A percentile compares a stretch with the other conserved stretches of the same genome.
Conservation (phyloP, 2,888 invertebrate genomes). For the Drosophila paranaensis region DNA sequence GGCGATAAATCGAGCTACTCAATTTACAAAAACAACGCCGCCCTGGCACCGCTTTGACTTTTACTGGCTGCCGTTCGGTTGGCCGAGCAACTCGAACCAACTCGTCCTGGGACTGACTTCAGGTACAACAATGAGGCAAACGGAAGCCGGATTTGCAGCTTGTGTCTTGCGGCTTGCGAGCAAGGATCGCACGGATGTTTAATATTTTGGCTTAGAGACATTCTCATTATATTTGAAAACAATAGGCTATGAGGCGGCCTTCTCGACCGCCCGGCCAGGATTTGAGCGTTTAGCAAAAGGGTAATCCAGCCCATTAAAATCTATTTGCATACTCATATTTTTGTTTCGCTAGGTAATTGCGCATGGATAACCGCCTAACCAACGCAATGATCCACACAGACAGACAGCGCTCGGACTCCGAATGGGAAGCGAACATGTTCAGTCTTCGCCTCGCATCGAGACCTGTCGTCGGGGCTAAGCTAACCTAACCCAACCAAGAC, state of each 20-base stretch:
- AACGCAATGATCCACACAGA: constrained; percentile 65
- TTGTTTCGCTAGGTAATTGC: constrained; percentile 83
- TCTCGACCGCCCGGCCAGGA: constrained; percentile 58
- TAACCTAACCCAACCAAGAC: constrained; percentile 28
- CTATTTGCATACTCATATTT: constrained; percentile 81
- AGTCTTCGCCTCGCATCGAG: background rate
- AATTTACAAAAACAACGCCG: constrained; percentile 73
- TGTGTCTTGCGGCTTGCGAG: constrained; percentile 32
- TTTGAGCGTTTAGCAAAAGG: constrained; percentile 74
- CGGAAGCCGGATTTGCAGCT: constrained; percentile 74
- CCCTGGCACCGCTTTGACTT: constrained; percentile 75
- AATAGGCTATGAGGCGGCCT: constrained; percentile 41
- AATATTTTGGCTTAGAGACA: constrained; percentile 84
- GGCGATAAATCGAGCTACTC: constrained; percentile 75
- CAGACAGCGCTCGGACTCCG: background rate
- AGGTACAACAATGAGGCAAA: constrained; percentile 64
- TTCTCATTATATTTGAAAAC: constrained; percentile 81
- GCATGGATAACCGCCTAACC: constrained; percentile 80
- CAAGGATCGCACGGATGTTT: constrained; percentile 73
- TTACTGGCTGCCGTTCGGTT: constrained; percentile 46
- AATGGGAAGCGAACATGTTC: background rate
- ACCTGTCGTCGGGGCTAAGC: constrained; percentile 44
- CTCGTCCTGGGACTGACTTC: constrained; percentile 54
- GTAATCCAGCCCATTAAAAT: constrained; percentile 83
- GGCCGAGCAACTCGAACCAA: constrained; percentile 10